Conservation (phyloP, 2,797 vertebrate species). For the Liparis tanakae region DNA sequence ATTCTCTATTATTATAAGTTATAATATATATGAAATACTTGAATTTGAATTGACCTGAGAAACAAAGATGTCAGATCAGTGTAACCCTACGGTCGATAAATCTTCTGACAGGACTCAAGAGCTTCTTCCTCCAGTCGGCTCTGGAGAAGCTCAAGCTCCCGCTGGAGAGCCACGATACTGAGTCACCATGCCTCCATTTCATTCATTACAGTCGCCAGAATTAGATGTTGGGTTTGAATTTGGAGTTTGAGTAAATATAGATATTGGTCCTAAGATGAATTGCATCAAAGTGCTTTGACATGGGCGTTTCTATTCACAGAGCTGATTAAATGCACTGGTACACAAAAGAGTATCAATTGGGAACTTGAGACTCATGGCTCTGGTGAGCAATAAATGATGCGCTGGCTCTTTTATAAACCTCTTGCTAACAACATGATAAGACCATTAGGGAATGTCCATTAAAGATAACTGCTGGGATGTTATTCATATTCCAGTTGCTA, state of each 20-base stretch:
- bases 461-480: constrained; percentile 67
- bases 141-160: not conserved
- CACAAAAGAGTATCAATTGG: constrained; percentile 58
- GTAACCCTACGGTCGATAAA: not conserved
- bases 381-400: constrained; percentile 47
- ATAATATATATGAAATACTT: not conserved
- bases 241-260: constrained; percentile 28
- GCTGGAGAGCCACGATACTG: not conserved
- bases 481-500: constrained; percentile 73
- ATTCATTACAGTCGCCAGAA: not conserved
- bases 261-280: constrained; percentile 16
- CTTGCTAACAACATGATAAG: constrained; percentile 66
- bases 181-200: not conserved
- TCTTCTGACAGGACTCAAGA: not conserved
- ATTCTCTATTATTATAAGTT: not conserved
- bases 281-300: not conserved
- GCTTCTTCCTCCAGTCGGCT: not conserved
- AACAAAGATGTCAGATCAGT: not conserved
- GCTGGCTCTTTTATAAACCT: constrained; percentile 47
- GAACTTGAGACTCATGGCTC: constrained; percentile 54
- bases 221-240: constrained; percentile 30
- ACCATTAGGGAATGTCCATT: constrained; percentile 61
- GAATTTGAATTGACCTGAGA: not conserved
- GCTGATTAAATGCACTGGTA: constrained; percentile 14
- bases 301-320: constrained; percentile 37